A percentile compares a stretch with the other conserved stretches of the same genome.
Conservation (phyloP, 2,888 invertebrate genomes). For the Adela reaumurella region DNA sequence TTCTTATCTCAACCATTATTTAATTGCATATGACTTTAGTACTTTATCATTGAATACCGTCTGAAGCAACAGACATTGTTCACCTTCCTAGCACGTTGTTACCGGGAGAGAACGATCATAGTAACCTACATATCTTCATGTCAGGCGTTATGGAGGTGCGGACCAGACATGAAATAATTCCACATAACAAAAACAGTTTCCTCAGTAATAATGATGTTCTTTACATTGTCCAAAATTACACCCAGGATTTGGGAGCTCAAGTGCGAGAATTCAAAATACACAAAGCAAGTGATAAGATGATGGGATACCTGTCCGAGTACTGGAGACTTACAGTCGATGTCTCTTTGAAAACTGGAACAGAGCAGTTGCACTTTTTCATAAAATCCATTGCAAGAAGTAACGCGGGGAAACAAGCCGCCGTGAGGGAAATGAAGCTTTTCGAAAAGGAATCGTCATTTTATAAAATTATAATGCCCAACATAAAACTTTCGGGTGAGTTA, state of each 20-base stretch:
- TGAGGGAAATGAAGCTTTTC: constrained; percentile 29
- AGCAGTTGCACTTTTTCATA: constrained; percentile 27
- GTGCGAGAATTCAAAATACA: constrained; percentile 10
- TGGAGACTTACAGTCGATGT: constrained; percentile 30
- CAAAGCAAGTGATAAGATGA: constrained; percentile 38
- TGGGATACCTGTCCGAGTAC: constrained; percentile 43
- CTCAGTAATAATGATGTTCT: neutral
- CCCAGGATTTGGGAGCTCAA: neutral
- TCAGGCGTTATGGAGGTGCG: too few relatives aligned
- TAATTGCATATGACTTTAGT: too few relatives aligned
- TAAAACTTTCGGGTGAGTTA: constrained; percentile 27
- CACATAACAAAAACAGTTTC: neutral
- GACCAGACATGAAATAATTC: too few relatives aligned
- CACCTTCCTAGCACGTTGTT: too few relatives aligned
- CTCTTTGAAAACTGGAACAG: constrained; percentile 14
- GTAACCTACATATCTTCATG: too few relatives aligned
- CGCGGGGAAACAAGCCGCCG: constrained; percentile 35
- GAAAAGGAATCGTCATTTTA: constrained; percentile 36
- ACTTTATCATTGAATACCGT: too few relatives aligned
- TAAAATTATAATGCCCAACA: constrained; percentile 22
- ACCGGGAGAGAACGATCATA: too few relatives aligned
- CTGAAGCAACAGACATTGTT: too few relatives aligned
- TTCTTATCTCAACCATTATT: too few relatives aligned
- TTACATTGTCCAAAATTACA: neutral
- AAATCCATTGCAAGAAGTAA: constrained; percentile 34